Evolutionary conservation across 2,797 vertebrate genomes (phyloP).

Genomic region (Chelidonichthys spinosus): DNA sequence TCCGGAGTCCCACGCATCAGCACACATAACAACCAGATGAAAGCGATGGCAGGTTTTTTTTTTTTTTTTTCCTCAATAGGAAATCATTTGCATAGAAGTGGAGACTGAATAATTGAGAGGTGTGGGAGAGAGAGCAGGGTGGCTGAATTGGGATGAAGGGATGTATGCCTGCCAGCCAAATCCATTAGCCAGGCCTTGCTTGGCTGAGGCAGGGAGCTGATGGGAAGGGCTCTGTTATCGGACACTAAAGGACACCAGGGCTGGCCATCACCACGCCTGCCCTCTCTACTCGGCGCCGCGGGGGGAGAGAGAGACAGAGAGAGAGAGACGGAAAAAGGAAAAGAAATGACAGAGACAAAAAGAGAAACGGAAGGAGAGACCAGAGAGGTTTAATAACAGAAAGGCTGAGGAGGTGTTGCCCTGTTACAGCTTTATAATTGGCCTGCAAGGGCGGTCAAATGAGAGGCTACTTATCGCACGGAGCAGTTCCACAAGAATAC

Average conservation of each 20-base stretch:
- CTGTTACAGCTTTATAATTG: conserved; percentile 82
- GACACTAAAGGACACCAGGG: conserved; percentile 85
- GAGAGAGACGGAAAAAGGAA: conserved; percentile 49
- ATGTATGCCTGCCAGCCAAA: conserved; percentile 88
- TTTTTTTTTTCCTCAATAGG: conserved; percentile 71
- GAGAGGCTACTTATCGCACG: conserved; percentile 79
- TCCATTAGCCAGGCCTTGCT: conserved; percentile 85
- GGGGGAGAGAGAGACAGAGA: conserved; percentile 52
- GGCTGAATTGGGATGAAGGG: conserved; percentile 81
- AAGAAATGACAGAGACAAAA: conserved; percentile 74
- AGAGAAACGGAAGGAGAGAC: conserved; percentile 66
- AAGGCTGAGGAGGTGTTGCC: conserved; percentile 77
- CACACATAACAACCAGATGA: conserved; percentile 81
- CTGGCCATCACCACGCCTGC: conserved; percentile 77
- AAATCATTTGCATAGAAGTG: conserved; percentile 87
- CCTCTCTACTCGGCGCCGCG: conserved; percentile 69
- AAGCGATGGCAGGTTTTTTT: conserved; percentile 73
- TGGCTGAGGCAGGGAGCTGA: conserved; percentile 77
- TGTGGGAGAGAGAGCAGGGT: conserved; percentile 81
- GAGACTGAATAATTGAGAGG: conserved; percentile 88
- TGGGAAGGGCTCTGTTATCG: conserved; percentile 82
- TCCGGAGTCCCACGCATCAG: conserved; percentile 80
- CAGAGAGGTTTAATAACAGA: conserved; percentile 74
- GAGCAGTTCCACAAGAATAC: conserved; percentile 74
- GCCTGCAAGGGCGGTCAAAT: conserved; percentile 81